Conservation (phyloP, 2,888 invertebrate species). For the Scrobipalpa atriplicella region DNA sequence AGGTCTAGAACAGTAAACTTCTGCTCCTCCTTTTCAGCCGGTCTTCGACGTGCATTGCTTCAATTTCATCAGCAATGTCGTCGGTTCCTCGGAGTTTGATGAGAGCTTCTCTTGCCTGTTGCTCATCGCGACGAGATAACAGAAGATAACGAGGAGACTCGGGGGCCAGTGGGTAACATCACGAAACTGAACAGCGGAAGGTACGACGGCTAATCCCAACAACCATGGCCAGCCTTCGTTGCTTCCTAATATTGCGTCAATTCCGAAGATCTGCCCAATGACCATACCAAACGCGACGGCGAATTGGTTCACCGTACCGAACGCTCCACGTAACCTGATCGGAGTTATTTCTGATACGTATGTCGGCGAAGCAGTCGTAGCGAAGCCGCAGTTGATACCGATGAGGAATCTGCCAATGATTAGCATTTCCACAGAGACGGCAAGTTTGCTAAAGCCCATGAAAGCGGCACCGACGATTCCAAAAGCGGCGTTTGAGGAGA, state of each 20-base stretch:
- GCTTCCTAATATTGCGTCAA: constrained; percentile 73
- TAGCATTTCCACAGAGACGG: constrained; percentile 86
- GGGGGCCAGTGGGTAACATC: constrained; percentile 69
- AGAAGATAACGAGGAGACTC: constrained; percentile 76
- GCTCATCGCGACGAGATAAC: constrained; percentile 67
- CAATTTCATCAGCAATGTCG: constrained; percentile 74
- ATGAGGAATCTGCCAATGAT: constrained; percentile 88
- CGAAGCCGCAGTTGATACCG: constrained; percentile 88
- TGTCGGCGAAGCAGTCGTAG: constrained; percentile 77
- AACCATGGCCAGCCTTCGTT: constrained; percentile 75
- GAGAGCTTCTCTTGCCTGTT: constrained; percentile 62
- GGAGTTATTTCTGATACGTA: constrained; percentile 79
- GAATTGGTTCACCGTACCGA: constrained; percentile 77
- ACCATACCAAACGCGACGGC: constrained; percentile 76
- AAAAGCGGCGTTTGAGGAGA: constrained; percentile 84
- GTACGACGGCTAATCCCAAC: constrained; percentile 70
- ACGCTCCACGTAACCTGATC: constrained; percentile 68
- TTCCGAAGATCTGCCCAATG: constrained; percentile 72
- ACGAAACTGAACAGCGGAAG: constrained; percentile 67
- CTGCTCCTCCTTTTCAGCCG: constrained; percentile 69
- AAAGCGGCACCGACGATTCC: constrained; percentile 85
- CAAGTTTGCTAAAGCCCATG: constrained; percentile 86
- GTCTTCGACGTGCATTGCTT: constrained; percentile 76
- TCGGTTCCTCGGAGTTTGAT: constrained; percentile 63
- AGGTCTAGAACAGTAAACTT: constrained; percentile 69